Percentiles rank a stretch among this genome's conserved stretches.
phyloP scores from a whole-genome alignment of 2,797 vertebrate genomes.

The Leptodactylus fallax region DNA sequence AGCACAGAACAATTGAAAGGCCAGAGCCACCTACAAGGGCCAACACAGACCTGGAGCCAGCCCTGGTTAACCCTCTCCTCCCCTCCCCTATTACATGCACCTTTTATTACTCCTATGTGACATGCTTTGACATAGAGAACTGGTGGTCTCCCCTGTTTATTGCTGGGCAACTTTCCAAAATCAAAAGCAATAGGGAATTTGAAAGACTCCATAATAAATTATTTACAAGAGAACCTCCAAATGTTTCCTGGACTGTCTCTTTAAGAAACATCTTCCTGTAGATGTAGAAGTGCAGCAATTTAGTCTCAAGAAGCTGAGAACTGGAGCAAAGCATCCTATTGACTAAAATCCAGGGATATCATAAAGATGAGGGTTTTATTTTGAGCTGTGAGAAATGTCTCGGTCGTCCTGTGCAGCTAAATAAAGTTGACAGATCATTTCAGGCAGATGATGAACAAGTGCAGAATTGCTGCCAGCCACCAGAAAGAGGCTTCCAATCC shows the following conservation, averaged over 20 bases:
- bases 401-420: not conserved
- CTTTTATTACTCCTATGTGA: no score
- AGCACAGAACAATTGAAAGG: no score
- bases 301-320: not conserved
- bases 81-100: no score
- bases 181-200: no score
- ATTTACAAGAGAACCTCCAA: no score
- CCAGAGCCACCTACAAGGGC: no score
- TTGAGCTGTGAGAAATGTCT: conserved; percentile 31
- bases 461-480: conserved; percentile 35
- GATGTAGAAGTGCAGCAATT: not conserved
- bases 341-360: conserved; percentile 6
- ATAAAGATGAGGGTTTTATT: not conserved
- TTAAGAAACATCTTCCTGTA: not conserved
- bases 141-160: no score
- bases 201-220: no score
- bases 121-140: no score
- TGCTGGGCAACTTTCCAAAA: no score
- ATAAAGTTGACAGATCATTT: conserved; percentile 51
- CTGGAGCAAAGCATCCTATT: not conserved
- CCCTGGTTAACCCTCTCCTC: no score
- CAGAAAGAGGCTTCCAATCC: not conserved
- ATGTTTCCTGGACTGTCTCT: not conserved
- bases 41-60: no score
- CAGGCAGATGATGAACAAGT: conserved; percentile 47